Conservation (phyloP, 2,113 vertebrate species). For the Seriola dumerili region DNA sequence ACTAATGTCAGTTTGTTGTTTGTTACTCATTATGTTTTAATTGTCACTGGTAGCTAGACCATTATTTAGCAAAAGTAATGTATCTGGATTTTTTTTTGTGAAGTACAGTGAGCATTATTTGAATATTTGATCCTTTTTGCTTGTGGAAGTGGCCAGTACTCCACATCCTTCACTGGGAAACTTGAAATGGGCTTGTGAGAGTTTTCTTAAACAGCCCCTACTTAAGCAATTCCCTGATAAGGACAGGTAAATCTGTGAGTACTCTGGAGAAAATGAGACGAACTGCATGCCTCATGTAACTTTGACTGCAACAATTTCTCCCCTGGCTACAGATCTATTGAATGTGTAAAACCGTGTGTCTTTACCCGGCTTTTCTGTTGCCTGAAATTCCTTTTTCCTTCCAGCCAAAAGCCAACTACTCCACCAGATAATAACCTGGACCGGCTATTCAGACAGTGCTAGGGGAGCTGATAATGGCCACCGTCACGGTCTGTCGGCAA, state of each 20-base stretch:
- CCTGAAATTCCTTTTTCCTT: constrained; percentile 48
- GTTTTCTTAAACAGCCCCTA: constrained; percentile 22
- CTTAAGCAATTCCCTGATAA: constrained; percentile 44
- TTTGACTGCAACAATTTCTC: constrained; percentile 60
- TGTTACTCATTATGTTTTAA: background rate
- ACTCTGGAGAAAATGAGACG: constrained; percentile 44
- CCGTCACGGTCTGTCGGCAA: constrained; percentile 69
- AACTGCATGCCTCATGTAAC: constrained; percentile 55
- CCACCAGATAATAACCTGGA: constrained; percentile 69
- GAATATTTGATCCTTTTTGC: background rate
- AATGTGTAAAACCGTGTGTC: constrained; percentile 42
- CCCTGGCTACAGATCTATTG: constrained; percentile 55
- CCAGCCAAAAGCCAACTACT: constrained; percentile 53
- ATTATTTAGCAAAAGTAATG: background rate
- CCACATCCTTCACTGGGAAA: constrained; percentile 11
- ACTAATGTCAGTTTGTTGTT: background rate
- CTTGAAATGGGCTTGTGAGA: constrained; percentile 27
- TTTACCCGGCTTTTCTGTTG: constrained; percentile 9
- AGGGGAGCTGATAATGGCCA: constrained; percentile 68
- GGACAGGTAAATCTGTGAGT: constrained; percentile 48
- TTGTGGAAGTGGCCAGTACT: background rate
- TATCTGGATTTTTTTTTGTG: background rate
- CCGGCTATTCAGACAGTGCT: constrained; percentile 41
- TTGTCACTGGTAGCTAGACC: background rate
- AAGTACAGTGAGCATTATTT: background rate